Evolutionary conservation across 2,888 invertebrate species (phyloP).

Genomic region (Coelinius sp.): DNA sequence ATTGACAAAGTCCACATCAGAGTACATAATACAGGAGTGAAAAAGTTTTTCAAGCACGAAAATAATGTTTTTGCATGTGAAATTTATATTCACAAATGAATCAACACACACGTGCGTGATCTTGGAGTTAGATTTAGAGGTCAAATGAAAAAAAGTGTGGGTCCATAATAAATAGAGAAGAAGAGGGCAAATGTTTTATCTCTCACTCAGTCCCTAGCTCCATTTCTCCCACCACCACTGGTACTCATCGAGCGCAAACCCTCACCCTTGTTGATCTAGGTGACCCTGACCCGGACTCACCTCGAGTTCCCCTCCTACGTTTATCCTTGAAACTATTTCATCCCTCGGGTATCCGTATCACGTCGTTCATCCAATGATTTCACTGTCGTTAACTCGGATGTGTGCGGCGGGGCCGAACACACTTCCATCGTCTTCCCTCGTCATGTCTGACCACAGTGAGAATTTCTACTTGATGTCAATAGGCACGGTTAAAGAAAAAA

Average conservation of each 20-base stretch:
- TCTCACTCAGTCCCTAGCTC: constrained; percentile 7
- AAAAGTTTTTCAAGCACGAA: no score
- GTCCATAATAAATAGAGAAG: constrained; percentile 38
- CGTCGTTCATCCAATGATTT: constrained; percentile 18
- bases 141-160: background rate
- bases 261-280: constrained; percentile 55
- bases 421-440: constrained; percentile 6
- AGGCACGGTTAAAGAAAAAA: no score
- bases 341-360: constrained; percentile 12
- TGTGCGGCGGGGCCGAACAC: no score
- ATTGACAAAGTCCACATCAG: no score
- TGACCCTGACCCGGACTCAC: constrained; percentile 53
- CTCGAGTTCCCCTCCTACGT: constrained; percentile 44
- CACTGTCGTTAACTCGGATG: constrained; percentile 31
- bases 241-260: background rate
- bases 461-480: background rate
- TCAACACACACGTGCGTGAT: background rate
- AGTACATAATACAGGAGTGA: no score
- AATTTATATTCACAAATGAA: background rate
- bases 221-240: constrained; percentile 10
- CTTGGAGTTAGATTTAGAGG: background rate
- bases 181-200: background rate
- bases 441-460: background rate
- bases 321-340: constrained; percentile 34
- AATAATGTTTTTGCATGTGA: background rate